Conservation (phyloP, 2,888 invertebrate genomes). For the Pseudococcus jackbeardsleyi region DNA sequence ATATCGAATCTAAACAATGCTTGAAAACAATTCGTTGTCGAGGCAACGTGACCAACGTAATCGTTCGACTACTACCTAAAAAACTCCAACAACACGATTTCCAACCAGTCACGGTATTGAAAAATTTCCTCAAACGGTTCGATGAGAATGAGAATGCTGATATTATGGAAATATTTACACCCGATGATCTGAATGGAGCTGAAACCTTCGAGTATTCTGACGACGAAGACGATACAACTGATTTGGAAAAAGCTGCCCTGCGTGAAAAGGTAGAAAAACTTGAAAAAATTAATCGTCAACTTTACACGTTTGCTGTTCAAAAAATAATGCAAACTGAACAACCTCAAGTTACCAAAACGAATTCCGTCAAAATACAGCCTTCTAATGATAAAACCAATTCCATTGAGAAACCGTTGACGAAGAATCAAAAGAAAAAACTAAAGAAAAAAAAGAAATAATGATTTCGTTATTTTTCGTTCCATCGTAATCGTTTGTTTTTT, state of each 20-base stretch:
- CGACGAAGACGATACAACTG: conserved; percentile 38
- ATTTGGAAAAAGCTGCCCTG: conserved; percentile 68
- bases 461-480: conserved; percentile 3
- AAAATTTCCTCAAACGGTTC: conserved; percentile 77
- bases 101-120: conserved; percentile 74
- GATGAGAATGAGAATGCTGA: conserved; percentile 68
- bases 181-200: conserved; percentile 58
- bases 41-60: conserved; percentile 81
- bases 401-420: neutral
- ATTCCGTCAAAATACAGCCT: neutral
- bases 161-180: neutral
- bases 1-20: conserved; percentile 82
- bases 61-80: conserved; percentile 74
- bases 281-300: conserved; percentile 74
- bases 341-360: conserved; percentile 36
- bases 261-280: conserved; percentile 73
- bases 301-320: conserved; percentile 74
- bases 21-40: conserved; percentile 80
- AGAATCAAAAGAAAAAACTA: neutral
- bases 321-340: conserved; percentile 69
- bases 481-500: neutral
- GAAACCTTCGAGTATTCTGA: conserved; percentile 59
- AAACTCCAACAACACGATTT: conserved; percentile 69
- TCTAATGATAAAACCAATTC: neutral
- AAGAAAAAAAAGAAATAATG: neutral